These are phyloP conservation scores for Hetaerina titia DNA, from an alignment of 2,888 invertebrate species.

Conservation along the genomic window DNA sequence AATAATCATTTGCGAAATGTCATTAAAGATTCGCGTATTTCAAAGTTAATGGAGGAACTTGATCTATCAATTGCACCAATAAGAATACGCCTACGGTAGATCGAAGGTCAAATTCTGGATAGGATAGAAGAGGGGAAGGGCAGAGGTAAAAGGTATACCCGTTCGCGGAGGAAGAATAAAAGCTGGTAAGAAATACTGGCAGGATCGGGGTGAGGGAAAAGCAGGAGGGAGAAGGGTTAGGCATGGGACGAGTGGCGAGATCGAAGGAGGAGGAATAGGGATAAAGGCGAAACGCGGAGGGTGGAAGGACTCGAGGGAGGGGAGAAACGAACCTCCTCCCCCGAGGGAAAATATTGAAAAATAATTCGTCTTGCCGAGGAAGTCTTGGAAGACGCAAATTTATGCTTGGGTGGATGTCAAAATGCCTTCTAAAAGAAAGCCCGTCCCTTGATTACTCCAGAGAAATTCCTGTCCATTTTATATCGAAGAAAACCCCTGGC, in stretches of 20 bases:
- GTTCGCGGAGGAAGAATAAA: background rate
- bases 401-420: slow-evolving; percentile 16
- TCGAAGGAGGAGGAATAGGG: background rate
- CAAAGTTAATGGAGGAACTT: background rate
- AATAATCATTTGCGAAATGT: background rate
- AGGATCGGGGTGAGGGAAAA: background rate
- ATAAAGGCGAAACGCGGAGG: background rate
- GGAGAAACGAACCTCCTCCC: background rate
- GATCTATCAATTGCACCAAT: background rate
- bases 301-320: background rate
- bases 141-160: background rate
- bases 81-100: background rate
- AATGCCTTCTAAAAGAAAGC: slow-evolving; percentile 28
- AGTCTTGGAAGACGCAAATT: slow-evolving; percentile 3
- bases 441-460: slow-evolving; percentile 25
- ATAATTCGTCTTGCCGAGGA: slow-evolving; percentile 29
- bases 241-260: background rate
- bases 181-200: background rate
- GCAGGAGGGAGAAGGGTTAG: background rate
- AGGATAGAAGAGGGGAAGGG: background rate
- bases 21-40: background rate
- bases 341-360: slow-evolving; percentile 16
- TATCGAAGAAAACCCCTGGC: background rate
- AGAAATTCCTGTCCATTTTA: slow-evolving; percentile 35
- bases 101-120: background rate